phyloP scores from a whole-genome alignment of 2,113 vertebrate species.

The Xenotilapia caudafasciata region DNA sequence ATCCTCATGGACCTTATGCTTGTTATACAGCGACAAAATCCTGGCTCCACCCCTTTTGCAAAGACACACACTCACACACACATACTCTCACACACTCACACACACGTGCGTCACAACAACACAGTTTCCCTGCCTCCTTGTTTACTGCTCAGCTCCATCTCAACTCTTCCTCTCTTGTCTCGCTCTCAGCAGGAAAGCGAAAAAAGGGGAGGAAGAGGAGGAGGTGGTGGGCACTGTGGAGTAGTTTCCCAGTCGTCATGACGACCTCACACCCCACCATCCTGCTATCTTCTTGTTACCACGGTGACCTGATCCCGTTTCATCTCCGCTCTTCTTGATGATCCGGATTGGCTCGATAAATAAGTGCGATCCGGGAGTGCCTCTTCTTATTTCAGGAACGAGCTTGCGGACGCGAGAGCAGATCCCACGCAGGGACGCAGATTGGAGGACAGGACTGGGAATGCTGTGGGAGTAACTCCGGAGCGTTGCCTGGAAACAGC shows the following conservation, averaged over 20 bases:
- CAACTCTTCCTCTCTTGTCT: conserved; percentile 9
- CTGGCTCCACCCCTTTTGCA: conserved; percentile 4
- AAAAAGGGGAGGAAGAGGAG: not conserved
- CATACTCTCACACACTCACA: not conserved
- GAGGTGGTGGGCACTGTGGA: not conserved
- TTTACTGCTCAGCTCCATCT: conserved; percentile 26
- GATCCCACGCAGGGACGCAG: not conserved
- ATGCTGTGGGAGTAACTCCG: conserved; percentile 34
- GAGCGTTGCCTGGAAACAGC: conserved; percentile 56
- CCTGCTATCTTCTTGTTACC: conserved; percentile 51
- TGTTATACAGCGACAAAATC: conserved; percentile 36
- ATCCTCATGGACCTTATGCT: conserved; percentile 53
- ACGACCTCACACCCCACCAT: conserved; percentile 53
- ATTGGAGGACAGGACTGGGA: not conserved
- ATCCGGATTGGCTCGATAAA: conserved; percentile 1
- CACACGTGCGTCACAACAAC: not conserved
- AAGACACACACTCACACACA: not conserved
- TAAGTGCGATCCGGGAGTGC: not conserved
- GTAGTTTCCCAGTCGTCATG: conserved; percentile 57
- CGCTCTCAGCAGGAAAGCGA: conserved; percentile 10
- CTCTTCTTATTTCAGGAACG: not conserved
- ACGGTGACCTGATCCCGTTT: conserved; percentile 54
- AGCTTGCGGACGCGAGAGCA: not conserved
- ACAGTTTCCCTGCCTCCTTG: not conserved
- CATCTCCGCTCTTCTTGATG: conserved; percentile 2